Base-by-base conservation (phyloP, 2,797 vertebrate species). In the Thalassophryne amazonica region DNA sequence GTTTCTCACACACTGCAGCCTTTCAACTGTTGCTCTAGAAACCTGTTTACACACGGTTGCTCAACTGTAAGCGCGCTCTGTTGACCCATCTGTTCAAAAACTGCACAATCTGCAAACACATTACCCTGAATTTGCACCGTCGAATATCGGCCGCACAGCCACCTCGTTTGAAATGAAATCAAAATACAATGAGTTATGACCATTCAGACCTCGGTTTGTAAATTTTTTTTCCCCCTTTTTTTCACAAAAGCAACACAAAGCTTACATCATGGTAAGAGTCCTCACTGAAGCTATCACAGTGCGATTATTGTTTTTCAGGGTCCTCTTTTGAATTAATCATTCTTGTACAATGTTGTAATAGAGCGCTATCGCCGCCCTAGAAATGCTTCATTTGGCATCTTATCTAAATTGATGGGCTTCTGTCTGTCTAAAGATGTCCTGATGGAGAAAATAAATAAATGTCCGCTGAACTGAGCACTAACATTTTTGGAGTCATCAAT, bases 21-120 rank as follows among this genome's bases (percentile, higher is more conserved):
- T 75, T 73, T 73, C 57, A 78, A 74, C 80, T 77, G 84, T 78
- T 83, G 81, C 77, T 82, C 83, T 36, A 80, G 67, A 88, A 85
- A 86, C 80, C 80, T 75, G 73, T 73, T 81, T 75, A 59, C 64
- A 65, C 46, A 61, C 76, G 69, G 65, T 73, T 67, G 73, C 52
- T 81, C 72, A 81, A 76, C 63, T 61, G 71, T 60, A 71, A 72
- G 52, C 40, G 43, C 2, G 22, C 63, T 62, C 61, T 41, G 67
- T 62, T 77, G 73, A 74, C 74, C 80, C 79, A 73, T 69, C 70
- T 81, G 67, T 64, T 61, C 37, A 24, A 62, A 17, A 76, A 61
- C 59, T 47, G 69, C 78, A 78, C 60, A 27, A 52, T 64, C 58
- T 80, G 62, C 69, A 78, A 73, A 79, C 63, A 60, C 40, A 24